Evolutionary conservation across 2,113 vertebrate species (phyloP).

Genomic region (Triplophysa tibetana): DNA sequence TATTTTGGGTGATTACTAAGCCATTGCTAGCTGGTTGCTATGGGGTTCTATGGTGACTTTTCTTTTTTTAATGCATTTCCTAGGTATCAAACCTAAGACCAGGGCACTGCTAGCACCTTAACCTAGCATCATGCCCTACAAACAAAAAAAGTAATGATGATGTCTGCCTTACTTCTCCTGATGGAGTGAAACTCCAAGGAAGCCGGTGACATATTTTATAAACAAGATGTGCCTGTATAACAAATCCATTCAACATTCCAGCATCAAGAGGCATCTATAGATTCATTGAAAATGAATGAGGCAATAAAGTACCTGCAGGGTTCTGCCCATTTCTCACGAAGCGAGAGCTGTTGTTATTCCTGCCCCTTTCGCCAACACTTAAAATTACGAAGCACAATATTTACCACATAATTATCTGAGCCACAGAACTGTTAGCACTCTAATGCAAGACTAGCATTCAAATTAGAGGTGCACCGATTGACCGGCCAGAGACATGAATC

Average conservation of each 20-base stretch:
- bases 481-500: too few species aligned
- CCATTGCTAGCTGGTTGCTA: too few species aligned
- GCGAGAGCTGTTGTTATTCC: background rate
- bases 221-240: slow-evolving; percentile 11
- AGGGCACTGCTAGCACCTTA: too few species aligned
- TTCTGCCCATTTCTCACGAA: background rate
- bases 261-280: background rate
- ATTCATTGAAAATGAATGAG: background rate
- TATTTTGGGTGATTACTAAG: too few species aligned
- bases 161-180: background rate
- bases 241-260: slow-evolving; percentile 11
- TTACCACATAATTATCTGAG: background rate
- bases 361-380: background rate
- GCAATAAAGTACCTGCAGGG: background rate
- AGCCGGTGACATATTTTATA: slow-evolving; percentile 1
- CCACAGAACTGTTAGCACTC: background rate
- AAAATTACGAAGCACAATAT: background rate
- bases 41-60: too few species aligned
- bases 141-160: background rate
- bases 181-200: background rate
- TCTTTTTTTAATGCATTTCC: too few species aligned
- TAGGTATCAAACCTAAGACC: background rate
- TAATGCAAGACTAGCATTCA: slow-evolving; percentile 29
- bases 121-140: background rate
- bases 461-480: background rate